These are phyloP conservation scores for Asteroscopus sphinx DNA, from an alignment of 2,888 invertebrate genomes.

Conservation along the genomic window DNA sequence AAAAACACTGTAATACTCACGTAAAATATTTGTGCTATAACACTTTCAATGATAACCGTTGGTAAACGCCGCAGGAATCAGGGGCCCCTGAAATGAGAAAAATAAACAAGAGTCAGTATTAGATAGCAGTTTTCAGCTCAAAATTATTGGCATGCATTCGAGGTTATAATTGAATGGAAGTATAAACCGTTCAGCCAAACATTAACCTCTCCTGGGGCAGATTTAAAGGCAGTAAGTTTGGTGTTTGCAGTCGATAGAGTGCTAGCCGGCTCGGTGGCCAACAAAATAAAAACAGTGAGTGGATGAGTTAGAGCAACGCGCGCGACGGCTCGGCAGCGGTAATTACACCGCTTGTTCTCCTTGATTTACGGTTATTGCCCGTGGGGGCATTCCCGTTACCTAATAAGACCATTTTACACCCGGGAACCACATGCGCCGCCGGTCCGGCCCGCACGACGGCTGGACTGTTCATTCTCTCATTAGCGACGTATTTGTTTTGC, in stretches of 20 bases:
- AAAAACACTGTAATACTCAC: constrained; percentile 82
- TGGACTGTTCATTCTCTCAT: constrained; percentile 85
- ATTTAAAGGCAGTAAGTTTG: constrained; percentile 87
- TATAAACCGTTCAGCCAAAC: constrained; percentile 82
- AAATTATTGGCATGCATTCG: constrained; percentile 67
- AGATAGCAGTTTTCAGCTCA: constrained; percentile 42
- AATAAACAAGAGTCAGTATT: constrained; percentile 52
- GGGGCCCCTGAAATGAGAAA: constrained; percentile 95
- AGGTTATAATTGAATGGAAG: constrained; percentile 81
- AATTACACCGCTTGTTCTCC: constrained; percentile 90
- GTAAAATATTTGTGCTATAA: constrained; percentile 89
- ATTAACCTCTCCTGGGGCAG: constrained; percentile 85
- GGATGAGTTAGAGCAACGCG: constrained; percentile 88
- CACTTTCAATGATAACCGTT: constrained; percentile 98
- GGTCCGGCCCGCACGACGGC: constrained; percentile 69
- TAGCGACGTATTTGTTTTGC: constrained; percentile 86
- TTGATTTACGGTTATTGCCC: constrained; percentile 91
- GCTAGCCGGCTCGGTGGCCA: constrained; percentile 81
- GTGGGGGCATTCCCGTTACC: constrained; percentile 89
- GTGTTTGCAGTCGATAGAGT: constrained; percentile 86
- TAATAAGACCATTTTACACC: constrained; percentile 89
- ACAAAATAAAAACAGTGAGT: constrained; percentile 88
- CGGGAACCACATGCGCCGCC: constrained; percentile 85
- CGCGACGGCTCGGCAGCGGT: constrained; percentile 88
- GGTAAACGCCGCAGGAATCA: constrained; percentile 99